Percentiles rank a stretch among this genome's conserved stretches.
Evolutionary conservation across 2,888 invertebrate species (phyloP).

Genomic region (Euclidia mi): DNA sequence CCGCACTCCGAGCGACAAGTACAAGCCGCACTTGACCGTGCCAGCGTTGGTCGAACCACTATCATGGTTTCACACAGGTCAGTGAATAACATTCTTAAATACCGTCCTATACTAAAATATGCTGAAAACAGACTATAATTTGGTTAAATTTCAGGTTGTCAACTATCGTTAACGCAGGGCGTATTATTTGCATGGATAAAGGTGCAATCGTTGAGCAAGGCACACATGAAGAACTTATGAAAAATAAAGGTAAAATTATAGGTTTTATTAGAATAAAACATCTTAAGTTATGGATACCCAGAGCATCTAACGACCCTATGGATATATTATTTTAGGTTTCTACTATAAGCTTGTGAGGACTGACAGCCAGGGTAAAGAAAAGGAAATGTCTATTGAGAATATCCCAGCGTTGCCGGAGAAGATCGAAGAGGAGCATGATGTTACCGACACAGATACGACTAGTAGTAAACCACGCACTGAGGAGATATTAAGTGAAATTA

Average conservation of each 20-base stretch:
- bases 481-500: not conserved
- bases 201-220: conserved; percentile 94
- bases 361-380: conserved; percentile 78
- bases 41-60: conserved; percentile 93
- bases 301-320: no score
- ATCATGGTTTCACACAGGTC: conserved; percentile 93
- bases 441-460: conserved; percentile 50
- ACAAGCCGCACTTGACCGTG: conserved; percentile 94
- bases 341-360: conserved; percentile 91
- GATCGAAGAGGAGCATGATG: conserved; percentile 65
- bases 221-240: conserved; percentile 93
- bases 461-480: not conserved
- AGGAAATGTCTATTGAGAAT: conserved; percentile 68
- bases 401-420: conserved; percentile 75
- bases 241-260: conserved; percentile 86
- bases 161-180: conserved; percentile 92
- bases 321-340: conserved; percentile 61
- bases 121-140: not conserved
- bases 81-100: conserved; percentile 6
- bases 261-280: no score
- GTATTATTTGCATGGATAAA: conserved; percentile 93
- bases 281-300: no score
- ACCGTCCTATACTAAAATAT: not conserved
- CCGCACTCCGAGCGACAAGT: conserved; percentile 94
- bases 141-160: conserved; percentile 86